Conservation (phyloP, 2,113 vertebrate species). For the Urocolius indicus region DNA sequence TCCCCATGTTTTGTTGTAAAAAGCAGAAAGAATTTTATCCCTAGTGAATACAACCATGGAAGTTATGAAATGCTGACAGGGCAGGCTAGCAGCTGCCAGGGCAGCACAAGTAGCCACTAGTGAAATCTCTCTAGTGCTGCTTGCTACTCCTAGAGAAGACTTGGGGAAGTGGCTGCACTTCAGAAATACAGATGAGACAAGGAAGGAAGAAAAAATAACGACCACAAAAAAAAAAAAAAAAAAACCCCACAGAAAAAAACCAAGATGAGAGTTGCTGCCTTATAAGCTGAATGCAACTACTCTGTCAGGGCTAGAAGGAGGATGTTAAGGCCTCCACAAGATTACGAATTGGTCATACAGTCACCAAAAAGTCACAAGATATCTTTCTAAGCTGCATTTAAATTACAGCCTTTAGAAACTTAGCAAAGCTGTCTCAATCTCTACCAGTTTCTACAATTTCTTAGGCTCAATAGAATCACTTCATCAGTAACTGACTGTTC, state of each 20-base stretch:
- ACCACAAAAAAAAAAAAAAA: too few species aligned
- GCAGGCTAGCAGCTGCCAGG: neutral
- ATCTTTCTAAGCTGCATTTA: neutral
- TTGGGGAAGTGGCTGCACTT: neutral
- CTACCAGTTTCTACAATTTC: neutral
- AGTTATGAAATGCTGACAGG: neutral
- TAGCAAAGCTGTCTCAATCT: neutral
- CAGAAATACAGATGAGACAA: neutral
- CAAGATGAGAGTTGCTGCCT: neutral
- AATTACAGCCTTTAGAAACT: neutral
- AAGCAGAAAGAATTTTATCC: neutral
- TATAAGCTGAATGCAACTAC: neutral
- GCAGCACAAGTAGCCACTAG: neutral
- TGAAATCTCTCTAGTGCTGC: neutral
- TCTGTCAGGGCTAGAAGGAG: neutral
- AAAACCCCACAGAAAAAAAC: too few species aligned
- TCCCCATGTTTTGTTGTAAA: neutral
- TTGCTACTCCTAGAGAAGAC: neutral
- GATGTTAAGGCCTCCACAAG: neutral
- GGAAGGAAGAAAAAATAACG: too few species aligned
- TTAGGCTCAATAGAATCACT: neutral
- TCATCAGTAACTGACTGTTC: neutral
- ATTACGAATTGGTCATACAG: neutral
- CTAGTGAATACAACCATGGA: neutral
- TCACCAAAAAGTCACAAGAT: neutral